Percentiles rank a stretch among this genome's conserved stretches.
Evolutionary conservation across 2,888 invertebrate genomes (phyloP).

Genomic region (Drosophila subquinaria): DNA sequence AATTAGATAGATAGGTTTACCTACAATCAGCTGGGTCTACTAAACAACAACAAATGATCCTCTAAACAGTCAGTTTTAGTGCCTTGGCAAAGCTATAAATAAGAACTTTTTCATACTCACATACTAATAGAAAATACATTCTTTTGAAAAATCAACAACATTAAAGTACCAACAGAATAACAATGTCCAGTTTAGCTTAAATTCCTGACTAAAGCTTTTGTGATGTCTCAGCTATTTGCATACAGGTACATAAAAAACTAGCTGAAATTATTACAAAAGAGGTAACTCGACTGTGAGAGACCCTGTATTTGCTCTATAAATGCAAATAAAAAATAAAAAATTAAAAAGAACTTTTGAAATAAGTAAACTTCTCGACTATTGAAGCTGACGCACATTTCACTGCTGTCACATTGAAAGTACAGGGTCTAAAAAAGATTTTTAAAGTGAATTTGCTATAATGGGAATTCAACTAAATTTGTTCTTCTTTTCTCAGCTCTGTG

Average conservation of each 20-base stretch:
- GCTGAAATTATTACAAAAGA: too few relatives aligned
- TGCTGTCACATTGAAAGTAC: too few relatives aligned
- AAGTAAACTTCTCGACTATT: too few relatives aligned
- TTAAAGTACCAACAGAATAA: neutral
- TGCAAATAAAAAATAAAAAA: too few relatives aligned
- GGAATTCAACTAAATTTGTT: too few relatives aligned
- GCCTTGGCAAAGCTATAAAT: neutral
- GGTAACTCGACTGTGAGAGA: too few relatives aligned
- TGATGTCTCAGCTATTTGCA: neutral
- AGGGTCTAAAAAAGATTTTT: too few relatives aligned
- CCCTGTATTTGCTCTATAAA: too few relatives aligned
- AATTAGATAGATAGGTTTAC: neutral
- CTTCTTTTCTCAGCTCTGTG: too few relatives aligned
- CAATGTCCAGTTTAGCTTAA: neutral
- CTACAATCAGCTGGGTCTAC: neutral
- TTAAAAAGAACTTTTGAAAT: too few relatives aligned
- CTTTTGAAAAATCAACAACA: neutral
- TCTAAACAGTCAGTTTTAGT: neutral
- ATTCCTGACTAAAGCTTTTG: neutral
- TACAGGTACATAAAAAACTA: neutral
- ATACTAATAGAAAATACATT: neutral
- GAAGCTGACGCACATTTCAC: too few relatives aligned
- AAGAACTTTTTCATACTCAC: neutral
- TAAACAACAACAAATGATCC: neutral
- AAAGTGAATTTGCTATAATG: too few relatives aligned